phyloP scores from a whole-genome alignment of 2,888 invertebrate species.

The Aricia artaxerxes region DNA sequence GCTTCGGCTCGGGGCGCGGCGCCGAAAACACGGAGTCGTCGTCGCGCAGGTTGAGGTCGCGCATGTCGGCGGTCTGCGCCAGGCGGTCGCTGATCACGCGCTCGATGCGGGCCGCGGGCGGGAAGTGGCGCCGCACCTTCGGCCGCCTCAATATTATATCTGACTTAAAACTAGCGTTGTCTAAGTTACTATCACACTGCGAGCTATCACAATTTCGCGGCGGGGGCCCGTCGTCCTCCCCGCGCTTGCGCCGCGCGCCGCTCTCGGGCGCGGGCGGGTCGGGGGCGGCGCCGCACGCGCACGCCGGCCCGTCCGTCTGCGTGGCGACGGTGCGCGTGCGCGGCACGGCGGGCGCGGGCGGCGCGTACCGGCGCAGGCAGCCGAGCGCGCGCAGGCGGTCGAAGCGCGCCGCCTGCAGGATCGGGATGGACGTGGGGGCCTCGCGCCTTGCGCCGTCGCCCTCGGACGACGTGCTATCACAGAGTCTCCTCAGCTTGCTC shows the following conservation, averaged over 20 bases:
- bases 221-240: conserved; percentile 57
- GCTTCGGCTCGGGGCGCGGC: conserved; percentile 55
- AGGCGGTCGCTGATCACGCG: conserved; percentile 63
- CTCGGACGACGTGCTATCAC: conserved; percentile 72
- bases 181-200: conserved; percentile 60
- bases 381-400: conserved; percentile 73
- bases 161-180: conserved; percentile 49
- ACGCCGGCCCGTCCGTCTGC: conserved; percentile 67
- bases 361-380: conserved; percentile 67
- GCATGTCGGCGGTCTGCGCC: conserved; percentile 57
- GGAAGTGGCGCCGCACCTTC: conserved; percentile 63
- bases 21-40: conserved; percentile 67
- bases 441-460: conserved; percentile 62
- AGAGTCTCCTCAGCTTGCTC: conserved; percentile 64
- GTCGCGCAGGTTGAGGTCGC: conserved; percentile 60
- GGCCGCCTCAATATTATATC: conserved; percentile 63
- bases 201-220: conserved; percentile 77
- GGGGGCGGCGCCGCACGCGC: conserved; percentile 64
- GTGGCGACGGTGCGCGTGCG: conserved; percentile 65
- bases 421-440: conserved; percentile 72
- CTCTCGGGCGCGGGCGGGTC: conserved; percentile 57
- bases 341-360: conserved; percentile 60
- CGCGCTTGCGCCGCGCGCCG: conserved; percentile 56
- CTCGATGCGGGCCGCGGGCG: conserved; percentile 63
- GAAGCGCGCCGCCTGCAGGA: conserved; percentile 72